Base-by-base conservation (phyloP, 2,113 vertebrate species). In the Thomomys bottae region DNA sequence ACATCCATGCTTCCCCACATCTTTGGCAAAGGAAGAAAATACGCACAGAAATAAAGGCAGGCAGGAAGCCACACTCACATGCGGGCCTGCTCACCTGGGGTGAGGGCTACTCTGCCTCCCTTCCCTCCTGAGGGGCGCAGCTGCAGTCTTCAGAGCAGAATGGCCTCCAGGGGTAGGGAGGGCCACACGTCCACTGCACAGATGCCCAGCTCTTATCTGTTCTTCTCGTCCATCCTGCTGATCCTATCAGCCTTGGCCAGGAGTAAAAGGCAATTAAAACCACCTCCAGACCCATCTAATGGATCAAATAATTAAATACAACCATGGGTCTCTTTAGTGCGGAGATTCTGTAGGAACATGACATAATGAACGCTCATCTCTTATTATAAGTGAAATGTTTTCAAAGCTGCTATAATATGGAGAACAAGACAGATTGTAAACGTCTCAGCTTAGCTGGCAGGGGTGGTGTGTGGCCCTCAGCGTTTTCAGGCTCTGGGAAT, bases 1-100 rank as follows among this genome's bases (percentile, higher is more conserved):
- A 32, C 15, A 26, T 26, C 42, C 26, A 0, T 10, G 76, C 49
- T 57, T 32, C 77, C 66, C 9, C 42, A 28, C 0, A 0, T 32
- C 42, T 30, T 34, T 38, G 88, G 67, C 63, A 76, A 38, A 57
- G 3, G 57, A 59, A 18, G 86, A 49, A 67, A 64, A 30, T 1
- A 24, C 42, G 40, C 59, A 5, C 24, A n/a, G 61, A 70, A 8
- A 11, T 77, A 20, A 28, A 1, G 21, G 30, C 20, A 32, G 38
- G 34, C 75, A 49, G 71, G 54, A 59, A 75, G 26, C 45, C 38
- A 4, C 1, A 5, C 26, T 57, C 14, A 17, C 5, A 0, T 2
- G 12, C 0, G 5, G 0, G 28, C 15, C 54, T n/a, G 0, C 5
- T 77, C 94, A 38, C 64, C 80, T 59, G 63, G 49, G 36, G 5